Percentiles rank a stretch among this genome's conserved stretches.
phyloP scores from a whole-genome alignment of 2,797 vertebrate species.

The Ceyx erithaca region DNA sequence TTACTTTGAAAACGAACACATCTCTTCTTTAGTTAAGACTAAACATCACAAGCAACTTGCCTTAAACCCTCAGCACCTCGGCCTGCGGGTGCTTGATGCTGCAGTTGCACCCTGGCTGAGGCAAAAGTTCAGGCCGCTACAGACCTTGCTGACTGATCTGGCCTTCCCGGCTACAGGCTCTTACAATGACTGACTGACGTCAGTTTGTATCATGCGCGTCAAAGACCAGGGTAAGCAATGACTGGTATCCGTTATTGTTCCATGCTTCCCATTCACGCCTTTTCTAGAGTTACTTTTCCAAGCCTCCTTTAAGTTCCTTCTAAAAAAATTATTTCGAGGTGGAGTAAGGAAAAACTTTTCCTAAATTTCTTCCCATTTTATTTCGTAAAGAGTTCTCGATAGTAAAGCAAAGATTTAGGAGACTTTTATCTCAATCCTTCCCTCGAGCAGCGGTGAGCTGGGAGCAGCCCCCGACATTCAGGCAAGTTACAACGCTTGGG shows the following conservation, averaged over 20 bases:
- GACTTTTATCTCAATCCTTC: not conserved
- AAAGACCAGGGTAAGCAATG: not conserved
- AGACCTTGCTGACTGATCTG: accelerated
- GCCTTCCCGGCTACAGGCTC: not conserved
- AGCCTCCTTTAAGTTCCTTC: not conserved
- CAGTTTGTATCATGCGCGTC: not conserved
- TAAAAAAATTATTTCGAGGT: not conserved
- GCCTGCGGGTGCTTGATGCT: accelerated
- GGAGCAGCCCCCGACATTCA: not conserved
- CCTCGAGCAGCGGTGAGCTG: not conserved
- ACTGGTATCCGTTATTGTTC: not conserved
- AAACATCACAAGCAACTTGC: not conserved
- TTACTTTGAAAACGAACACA: not conserved
- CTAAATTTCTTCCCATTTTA: not conserved
- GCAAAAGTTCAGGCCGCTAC: not conserved
- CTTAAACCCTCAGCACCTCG: not conserved
- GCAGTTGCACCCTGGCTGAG: accelerated
- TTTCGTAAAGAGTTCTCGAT: not conserved
- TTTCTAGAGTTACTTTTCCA: not conserved
- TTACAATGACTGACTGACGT: not conserved
- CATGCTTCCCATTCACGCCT: not conserved
- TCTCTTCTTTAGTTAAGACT: not conserved
- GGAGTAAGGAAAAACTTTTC: not conserved
- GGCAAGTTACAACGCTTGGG: accelerated
- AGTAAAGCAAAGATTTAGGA: not conserved